phyloP scores from a whole-genome alignment of 2,113 vertebrate species.

The Urocitellus parryii region DNA sequence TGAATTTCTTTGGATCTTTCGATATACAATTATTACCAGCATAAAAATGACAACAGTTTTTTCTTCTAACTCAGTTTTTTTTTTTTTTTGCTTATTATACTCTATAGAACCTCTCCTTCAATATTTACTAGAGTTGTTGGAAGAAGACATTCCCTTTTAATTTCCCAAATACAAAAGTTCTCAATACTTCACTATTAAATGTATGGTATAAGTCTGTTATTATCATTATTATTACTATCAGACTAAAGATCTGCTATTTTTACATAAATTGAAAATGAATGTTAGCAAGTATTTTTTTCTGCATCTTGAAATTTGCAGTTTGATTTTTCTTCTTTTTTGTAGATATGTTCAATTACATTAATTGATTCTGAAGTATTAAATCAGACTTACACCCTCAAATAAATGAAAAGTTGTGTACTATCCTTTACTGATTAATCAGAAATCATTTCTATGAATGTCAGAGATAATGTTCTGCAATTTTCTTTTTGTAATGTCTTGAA shows the following conservation, averaged over 20 bases:
- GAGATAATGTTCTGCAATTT: neutral
- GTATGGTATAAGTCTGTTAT: neutral
- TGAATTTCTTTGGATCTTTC: conserved; percentile 32
- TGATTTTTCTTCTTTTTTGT: neutral
- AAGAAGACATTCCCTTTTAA: neutral
- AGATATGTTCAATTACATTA: neutral
- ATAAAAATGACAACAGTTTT: neutral
- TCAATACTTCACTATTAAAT: neutral
- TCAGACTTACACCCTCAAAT: neutral
- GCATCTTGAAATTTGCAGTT: neutral
- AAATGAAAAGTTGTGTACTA: neutral
- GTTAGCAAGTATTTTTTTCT: neutral
- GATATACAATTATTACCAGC: neutral
- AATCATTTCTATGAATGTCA: neutral
- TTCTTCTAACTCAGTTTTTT: neutral
- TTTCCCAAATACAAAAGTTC: neutral
- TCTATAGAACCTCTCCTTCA: neutral
- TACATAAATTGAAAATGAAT: neutral
- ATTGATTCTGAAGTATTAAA: neutral
- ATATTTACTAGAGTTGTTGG: neutral
- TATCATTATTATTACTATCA: neutral
- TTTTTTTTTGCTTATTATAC: neutral
- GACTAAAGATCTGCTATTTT: neutral
- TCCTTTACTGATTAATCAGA: neutral
- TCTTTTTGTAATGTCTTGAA: neutral